Conservation (phyloP, 2,888 invertebrate species). For the Cactoblastis cactorum region DNA sequence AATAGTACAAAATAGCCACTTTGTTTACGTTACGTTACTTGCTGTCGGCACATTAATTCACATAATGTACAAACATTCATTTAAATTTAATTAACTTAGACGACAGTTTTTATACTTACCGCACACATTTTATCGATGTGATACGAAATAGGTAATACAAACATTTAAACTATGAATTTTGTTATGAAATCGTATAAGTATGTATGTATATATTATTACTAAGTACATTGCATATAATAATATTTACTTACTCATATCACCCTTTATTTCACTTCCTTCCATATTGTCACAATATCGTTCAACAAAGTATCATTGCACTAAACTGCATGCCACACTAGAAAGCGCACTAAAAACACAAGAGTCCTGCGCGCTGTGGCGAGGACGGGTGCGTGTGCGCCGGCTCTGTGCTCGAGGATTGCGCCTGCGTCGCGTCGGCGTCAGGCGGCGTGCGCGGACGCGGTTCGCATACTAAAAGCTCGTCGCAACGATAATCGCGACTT, state of each 20-base stretch:
- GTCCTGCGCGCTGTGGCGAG: slow-evolving; percentile 52
- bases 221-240: background rate
- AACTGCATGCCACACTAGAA: slow-evolving; percentile 54
- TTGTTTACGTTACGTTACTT: too few relatives aligned
- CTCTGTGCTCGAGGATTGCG: slow-evolving; percentile 30
- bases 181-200: too few relatives aligned
- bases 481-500: slow-evolving; percentile 64
- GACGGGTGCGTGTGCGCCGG: slow-evolving; percentile 44
- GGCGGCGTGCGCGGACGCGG: slow-evolving; percentile 66
- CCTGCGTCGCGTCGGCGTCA: slow-evolving; percentile 52
- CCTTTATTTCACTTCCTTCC: slow-evolving; percentile 40
- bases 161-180: too few relatives aligned
- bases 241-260: slow-evolving; percentile 43
- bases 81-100: too few relatives aligned
- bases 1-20: too few relatives aligned
- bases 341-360: slow-evolving; percentile 57
- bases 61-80: too few relatives aligned
- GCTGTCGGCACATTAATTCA: too few relatives aligned
- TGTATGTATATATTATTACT: background rate
- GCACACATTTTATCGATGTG: too few relatives aligned
- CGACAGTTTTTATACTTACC: too few relatives aligned
- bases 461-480: slow-evolving; percentile 70
- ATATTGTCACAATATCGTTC: slow-evolving; percentile 35
- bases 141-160: too few relatives aligned
- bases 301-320: slow-evolving; percentile 60